Base-by-base conservation (phyloP, 2,113 vertebrate genomes). In the Litocranius walleri region DNA sequence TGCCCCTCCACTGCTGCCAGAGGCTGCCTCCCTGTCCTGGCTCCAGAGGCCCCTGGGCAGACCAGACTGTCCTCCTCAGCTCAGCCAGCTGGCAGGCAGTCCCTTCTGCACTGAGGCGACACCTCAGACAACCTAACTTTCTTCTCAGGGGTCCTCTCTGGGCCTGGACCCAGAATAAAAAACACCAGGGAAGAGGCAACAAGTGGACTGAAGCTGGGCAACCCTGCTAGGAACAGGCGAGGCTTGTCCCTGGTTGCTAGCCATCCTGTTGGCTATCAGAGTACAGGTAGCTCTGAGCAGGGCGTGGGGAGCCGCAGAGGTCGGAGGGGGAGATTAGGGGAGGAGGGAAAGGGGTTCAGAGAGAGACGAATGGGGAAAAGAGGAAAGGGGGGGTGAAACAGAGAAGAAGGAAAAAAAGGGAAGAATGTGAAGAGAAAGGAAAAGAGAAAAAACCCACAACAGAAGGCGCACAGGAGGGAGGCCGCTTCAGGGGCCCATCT, bases 61-160 rank as follows among this genome's bases (percentile, higher is more conserved):
- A 90, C 62, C 87, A 52, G 57, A 77, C 80, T 61, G 95, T 97
- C 67, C 90, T 94, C 43, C 56, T 19, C 12, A 11, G 64, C 71
- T 17, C 43, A 36, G 95, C 90, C 97, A 96, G 54, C 62, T 93
- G 97, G 90, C 50, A 7, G 83, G 85, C 0, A 1, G 23, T 25
- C 36, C 16, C 61, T 27, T 19, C 29, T 56, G 43, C 30, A 62
- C 29, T 11, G 29, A 62, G 40, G 59, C 40, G 43, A 40, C 21
- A 25, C 45, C 81, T 71, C 12, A 50, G 91, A 81, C 78, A 89
- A 74, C 80, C 83, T 56, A 52, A 50, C n/a, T 67, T 93, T 67
- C 67, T 91, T 88, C 84, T 88, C 78, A 48, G 85, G 78, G 52
- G 74, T 33, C 52, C 82, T 50, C 36, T 93, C 54, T 21, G 59